Evolutionary conservation across 2,113 vertebrate genomes (phyloP), one percentile per base, ranked within the genome.

Genomic region (Heterotilapia buettikoferi): DNA sequence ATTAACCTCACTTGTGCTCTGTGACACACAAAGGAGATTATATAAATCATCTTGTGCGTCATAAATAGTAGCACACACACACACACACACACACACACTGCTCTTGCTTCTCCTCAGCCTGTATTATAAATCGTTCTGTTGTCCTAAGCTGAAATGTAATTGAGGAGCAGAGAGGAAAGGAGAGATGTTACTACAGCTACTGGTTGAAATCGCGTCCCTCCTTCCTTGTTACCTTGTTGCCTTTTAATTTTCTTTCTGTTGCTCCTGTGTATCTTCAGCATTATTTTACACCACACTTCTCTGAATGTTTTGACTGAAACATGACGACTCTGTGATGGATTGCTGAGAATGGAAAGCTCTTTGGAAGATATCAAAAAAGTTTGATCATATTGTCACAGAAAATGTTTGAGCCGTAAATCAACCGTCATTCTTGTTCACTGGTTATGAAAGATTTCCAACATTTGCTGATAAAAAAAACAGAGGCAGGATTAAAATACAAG

Each of bases 1-100:
- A 83, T 88, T 93, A 89, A 90, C 90, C 84, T 91, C 86, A 82
- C 87, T 84, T 76, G 61, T 52, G 80, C 89, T 89, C 85, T 80
- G 33, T 87, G 82, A 90, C 88, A 88, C 90, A 89, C 82, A 89
- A 52, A 87, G 54, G 82, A 86, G 84, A 93, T 89, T 84, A 88
- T 80, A 82, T 86, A 86, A 88, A 88, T 89, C 47, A 86, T 88
- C 66, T 80, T 40, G 18, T 87, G 73, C 53, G 52, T 88, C 90
- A 80, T 63, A 43, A 56, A 90, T 66, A 79, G 63, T 26, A 33
- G 6, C 38, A 71, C 38, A 71, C 59, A 81, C 21, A 56, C 52
- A 54, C 1, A 43, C 33, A 33, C 33, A 9, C 24, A 54, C 16
- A 33, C 26, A 80, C 36, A n/a, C 36, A 26, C 19, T 13, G 68